phyloP scores from a whole-genome alignment of 2,797 vertebrate genomes.

The Prionace glauca region DNA sequence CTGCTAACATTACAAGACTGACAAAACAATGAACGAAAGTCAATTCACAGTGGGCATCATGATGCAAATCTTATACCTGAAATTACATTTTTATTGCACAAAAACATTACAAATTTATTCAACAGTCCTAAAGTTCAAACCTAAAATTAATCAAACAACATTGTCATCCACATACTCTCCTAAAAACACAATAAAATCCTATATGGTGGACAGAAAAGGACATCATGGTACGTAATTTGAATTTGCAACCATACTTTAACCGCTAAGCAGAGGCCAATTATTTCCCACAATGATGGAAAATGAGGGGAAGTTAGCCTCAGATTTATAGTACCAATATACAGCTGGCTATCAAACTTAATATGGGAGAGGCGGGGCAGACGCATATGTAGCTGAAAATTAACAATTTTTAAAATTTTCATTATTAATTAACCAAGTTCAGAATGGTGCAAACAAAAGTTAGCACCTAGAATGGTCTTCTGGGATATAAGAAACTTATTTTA shows the following conservation, averaged over 20 bases:
- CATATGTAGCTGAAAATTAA: background rate
- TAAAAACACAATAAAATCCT: background rate
- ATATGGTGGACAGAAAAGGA: background rate
- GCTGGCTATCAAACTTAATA: background rate
- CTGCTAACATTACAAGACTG: background rate
- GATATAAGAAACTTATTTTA: background rate
- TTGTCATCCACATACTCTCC: background rate
- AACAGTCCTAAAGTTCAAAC: background rate
- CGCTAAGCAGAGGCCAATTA: background rate
- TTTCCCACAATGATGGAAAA: background rate
- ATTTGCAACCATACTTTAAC: background rate
- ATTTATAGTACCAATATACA: background rate
- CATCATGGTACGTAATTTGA: background rate
- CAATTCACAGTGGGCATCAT: background rate
- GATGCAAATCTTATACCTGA: background rate
- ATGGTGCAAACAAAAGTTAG: background rate
- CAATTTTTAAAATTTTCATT: background rate
- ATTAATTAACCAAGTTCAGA: background rate
- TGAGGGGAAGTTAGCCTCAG: background rate
- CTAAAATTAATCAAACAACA: background rate
- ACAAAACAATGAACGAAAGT: background rate
- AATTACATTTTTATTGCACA: background rate
- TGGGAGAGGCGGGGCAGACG: background rate
- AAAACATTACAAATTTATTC: background rate
- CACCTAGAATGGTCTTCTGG: background rate